Evolutionary conservation across 2,113 vertebrate genomes (phyloP).

Genomic region (Panthera uncia): DNA sequence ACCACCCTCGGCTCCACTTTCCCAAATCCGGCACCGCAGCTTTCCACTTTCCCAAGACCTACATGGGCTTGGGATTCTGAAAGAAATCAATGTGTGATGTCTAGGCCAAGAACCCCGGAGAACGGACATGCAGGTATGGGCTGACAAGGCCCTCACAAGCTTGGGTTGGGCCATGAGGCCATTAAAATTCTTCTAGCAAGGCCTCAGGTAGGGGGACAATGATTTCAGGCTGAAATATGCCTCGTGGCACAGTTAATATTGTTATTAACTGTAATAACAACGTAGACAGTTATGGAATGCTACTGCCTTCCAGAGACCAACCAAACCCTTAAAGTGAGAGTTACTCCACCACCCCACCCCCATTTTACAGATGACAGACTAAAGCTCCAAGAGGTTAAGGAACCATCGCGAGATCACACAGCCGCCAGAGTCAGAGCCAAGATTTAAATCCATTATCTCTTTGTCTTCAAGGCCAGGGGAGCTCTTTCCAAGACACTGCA

Average conservation of each 20-base stretch:
- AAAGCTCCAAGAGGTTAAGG: constrained; percentile 23
- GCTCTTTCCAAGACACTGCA: not conserved
- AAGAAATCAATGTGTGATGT: not conserved
- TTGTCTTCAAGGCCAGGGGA: not conserved
- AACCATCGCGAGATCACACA: not conserved
- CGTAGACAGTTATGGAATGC: not conserved
- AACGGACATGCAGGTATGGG: not conserved
- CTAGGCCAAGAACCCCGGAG: not conserved
- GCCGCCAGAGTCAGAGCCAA: not conserved
- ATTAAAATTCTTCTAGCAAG: not conserved
- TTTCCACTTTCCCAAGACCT: not conserved
- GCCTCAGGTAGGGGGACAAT: not conserved
- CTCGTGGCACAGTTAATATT: not conserved
- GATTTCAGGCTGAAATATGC: not conserved
- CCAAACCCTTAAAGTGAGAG: not conserved
- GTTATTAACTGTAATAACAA: not conserved
- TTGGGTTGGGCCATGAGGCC: not conserved
- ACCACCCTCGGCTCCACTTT: not conserved
- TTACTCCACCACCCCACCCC: not conserved
- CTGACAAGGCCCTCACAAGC: not conserved
- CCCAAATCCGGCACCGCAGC: not conserved
- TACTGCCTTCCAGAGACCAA: not conserved
- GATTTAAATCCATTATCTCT: not conserved
- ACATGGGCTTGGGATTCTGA: not conserved
- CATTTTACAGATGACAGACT: not conserved